Percentiles rank a stretch among this genome's conserved stretches.
phyloP scores from a whole-genome alignment of 2,888 invertebrate species.

The Gryllus longicercus region DNA sequence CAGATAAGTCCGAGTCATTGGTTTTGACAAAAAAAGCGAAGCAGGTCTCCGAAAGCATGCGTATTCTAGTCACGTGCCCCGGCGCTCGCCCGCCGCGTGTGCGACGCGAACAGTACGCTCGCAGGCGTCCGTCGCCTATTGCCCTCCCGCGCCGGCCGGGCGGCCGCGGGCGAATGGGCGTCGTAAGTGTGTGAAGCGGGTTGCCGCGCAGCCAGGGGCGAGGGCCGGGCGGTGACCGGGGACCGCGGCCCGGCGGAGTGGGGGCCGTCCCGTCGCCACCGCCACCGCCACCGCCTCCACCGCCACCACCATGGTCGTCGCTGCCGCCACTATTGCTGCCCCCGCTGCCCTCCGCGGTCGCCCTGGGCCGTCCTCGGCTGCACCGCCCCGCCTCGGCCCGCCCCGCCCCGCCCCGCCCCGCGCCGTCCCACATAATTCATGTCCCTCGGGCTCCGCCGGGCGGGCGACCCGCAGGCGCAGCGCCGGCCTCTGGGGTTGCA shows the following conservation, averaged over 20 bases:
- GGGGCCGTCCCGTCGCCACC: neutral
- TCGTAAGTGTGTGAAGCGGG: neutral
- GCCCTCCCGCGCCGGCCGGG: neutral
- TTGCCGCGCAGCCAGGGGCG: neutral
- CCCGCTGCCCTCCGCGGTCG: too few species aligned
- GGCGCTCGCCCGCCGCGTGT: neutral
- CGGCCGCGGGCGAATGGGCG: neutral
- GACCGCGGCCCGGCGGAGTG: neutral
- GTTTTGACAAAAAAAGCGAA: too few species aligned
- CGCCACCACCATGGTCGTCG: neutral
- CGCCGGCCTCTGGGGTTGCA: neutral
- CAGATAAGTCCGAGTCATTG: too few species aligned
- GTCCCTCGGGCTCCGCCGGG: neutral
- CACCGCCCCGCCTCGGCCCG: neutral
- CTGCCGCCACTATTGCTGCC: neutral
- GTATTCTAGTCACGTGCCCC: too few species aligned
- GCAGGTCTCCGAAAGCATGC: too few species aligned
- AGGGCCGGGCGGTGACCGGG: slow-evolving; percentile 6
- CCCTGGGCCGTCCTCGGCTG: too few species aligned
- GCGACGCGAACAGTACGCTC: neutral
- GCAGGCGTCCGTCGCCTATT: neutral
- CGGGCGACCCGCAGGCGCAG: neutral
- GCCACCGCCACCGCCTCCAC: neutral
- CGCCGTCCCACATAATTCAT: neutral
- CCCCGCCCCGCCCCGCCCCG: neutral